Evolutionary conservation across 1,140 invertebrate species (phyloP).

Genomic region (Notospermus geniculatus): DNA sequence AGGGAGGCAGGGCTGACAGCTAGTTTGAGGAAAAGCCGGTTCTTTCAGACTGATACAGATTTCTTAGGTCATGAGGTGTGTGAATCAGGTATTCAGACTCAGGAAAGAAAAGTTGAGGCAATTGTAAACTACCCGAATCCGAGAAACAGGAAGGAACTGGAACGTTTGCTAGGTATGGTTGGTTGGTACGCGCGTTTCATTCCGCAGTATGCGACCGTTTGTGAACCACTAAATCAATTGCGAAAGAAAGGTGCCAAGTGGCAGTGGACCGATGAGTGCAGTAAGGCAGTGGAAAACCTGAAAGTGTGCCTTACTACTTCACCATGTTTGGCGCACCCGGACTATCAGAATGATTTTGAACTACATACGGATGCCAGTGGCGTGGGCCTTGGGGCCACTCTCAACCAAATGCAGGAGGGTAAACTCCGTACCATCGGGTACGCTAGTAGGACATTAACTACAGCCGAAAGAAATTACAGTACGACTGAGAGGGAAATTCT

Average conservation of each 20-base stretch:
- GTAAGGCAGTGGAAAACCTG: not conserved
- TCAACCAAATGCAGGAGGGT: not conserved
- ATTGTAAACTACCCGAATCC: not conserved
- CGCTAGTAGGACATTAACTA: not conserved
- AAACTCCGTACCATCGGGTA: not conserved
- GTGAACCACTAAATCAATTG: not conserved
- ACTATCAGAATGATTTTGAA: not conserved
- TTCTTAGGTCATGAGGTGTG: constrained; percentile 29
- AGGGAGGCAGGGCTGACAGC: constrained; percentile 44
- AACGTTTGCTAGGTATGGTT: constrained; percentile 3
- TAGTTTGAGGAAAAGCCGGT: constrained; percentile 54
- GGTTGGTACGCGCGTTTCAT: not conserved
- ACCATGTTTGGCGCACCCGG: not conserved
- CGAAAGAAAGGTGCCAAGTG: not conserved
- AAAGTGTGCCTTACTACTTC: not conserved
- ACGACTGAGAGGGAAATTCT: constrained; percentile 1
- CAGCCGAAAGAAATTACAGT: constrained; percentile 2
- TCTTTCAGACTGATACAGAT: constrained; percentile 35
- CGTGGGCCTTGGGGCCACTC: not conserved
- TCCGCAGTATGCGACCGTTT: not conserved
- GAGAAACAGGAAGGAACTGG: not conserved
- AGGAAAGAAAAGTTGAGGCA: not conserved
- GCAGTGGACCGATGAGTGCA: not conserved
- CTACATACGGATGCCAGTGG: constrained; percentile 8
- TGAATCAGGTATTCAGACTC: not conserved